Conservation (phyloP, 2,797 vertebrate genomes). For the Hyperoplus lanceolatus region DNA sequence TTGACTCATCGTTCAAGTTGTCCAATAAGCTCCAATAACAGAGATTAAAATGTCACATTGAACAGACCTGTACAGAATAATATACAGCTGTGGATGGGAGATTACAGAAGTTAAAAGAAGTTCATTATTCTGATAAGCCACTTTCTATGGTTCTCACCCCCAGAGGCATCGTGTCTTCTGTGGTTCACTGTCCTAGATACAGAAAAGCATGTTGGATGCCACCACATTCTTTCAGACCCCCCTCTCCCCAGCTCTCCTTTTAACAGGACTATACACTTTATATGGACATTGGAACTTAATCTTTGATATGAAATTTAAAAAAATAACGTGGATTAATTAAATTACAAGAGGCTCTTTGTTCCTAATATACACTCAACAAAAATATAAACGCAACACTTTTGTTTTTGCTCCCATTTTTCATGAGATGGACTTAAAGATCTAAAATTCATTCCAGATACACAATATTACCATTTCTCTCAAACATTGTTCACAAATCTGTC, state of each 20-base stretch:
- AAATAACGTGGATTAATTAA: slow-evolving; percentile 7
- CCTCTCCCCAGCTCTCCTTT: neutral
- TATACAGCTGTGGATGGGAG: neutral
- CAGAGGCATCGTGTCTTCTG: slow-evolving; percentile 41
- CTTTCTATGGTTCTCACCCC: slow-evolving; percentile 41
- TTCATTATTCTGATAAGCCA: slow-evolving; percentile 38
- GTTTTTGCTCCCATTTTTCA: too few species aligned
- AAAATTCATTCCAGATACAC: too few species aligned
- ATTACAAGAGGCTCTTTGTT: slow-evolving; percentile 33
- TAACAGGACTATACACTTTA: neutral
- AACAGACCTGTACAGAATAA: neutral
- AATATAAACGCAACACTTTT: too few species aligned
- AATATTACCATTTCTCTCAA: too few species aligned
- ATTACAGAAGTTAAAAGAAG: slow-evolving; percentile 12
- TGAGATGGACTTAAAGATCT: too few species aligned
- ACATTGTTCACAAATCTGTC: too few species aligned
- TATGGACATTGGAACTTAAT: slow-evolving; percentile 1
- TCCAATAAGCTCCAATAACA: neutral
- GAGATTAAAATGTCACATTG: neutral
- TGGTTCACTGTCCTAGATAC: slow-evolving; percentile 64
- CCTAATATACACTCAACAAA: neutral
- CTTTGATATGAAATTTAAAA: slow-evolving; percentile 14
- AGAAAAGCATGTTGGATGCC: slow-evolving; percentile 35
- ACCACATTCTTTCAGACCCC: slow-evolving; percentile 11
- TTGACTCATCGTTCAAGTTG: slow-evolving; percentile 6